A percentile compares a stretch with the other conserved stretches of the same genome.
phyloP scores from a whole-genome alignment of 2,888 invertebrate species.

The Sialis lutaria region DNA sequence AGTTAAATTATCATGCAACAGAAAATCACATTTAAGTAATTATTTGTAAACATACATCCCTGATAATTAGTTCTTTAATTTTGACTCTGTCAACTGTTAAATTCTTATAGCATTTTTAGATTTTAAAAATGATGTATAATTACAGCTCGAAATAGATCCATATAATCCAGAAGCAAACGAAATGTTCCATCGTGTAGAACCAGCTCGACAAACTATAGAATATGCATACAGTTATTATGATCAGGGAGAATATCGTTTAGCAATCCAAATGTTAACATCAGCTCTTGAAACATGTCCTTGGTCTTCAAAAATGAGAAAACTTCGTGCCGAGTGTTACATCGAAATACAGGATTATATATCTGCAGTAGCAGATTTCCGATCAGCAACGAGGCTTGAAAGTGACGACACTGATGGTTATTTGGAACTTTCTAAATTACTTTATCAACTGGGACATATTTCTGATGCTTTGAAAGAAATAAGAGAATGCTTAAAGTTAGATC shows the following conservation, averaged over 20 bases:
- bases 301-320: slow-evolving; percentile 66
- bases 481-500: slow-evolving; percentile 92
- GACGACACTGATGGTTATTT: slow-evolving; percentile 83
- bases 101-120: too few species aligned
- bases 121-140: slow-evolving; percentile 6
- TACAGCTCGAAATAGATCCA: slow-evolving; percentile 50
- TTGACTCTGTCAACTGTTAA: too few species aligned
- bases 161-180: slow-evolving; percentile 58
- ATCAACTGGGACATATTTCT: slow-evolving; percentile 79
- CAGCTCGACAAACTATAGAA: slow-evolving; percentile 42
- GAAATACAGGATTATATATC: slow-evolving; percentile 59
- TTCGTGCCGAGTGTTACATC: slow-evolving; percentile 73
- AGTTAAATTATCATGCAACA: too few species aligned
- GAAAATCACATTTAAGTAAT: too few species aligned
- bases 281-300: slow-evolving; percentile 76
- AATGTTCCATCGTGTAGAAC: slow-evolving; percentile 46
- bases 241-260: slow-evolving; percentile 34
- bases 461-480: slow-evolving; percentile 85
- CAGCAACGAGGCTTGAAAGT: slow-evolving; percentile 74
- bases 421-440: slow-evolving; percentile 70
- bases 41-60: too few species aligned
- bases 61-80: too few species aligned
- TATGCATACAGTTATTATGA: slow-evolving; percentile 43
- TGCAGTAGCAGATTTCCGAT: slow-evolving; percentile 80
- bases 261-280: slow-evolving; percentile 44